Percentiles rank a stretch among this genome's conserved stretches.
Conservation (phyloP, 1,140 invertebrate species). For the Melipona quadrifasciata region DNA sequence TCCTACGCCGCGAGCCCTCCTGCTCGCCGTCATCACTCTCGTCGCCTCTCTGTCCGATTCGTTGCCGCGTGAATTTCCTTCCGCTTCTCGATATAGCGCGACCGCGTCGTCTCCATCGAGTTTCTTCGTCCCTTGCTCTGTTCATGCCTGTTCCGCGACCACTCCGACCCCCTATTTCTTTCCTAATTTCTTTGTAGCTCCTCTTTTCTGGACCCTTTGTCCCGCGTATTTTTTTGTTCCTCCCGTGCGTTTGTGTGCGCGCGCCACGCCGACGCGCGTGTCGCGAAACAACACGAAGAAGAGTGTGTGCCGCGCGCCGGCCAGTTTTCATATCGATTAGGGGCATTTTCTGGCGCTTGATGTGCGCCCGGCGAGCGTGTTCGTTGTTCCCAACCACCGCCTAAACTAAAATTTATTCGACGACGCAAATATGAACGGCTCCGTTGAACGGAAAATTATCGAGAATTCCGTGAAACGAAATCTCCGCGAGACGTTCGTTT, state of each 20-base stretch:
- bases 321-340: slow-evolving; percentile 50
- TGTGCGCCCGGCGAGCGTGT: background rate
- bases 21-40: background rate
- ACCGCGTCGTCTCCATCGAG: slow-evolving; percentile 42
- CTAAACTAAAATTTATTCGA: background rate
- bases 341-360: slow-evolving; percentile 5
- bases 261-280: background rate
- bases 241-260: background rate
- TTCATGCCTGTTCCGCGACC: slow-evolving; percentile 59
- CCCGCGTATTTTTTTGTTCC: background rate
- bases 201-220: slow-evolving; percentile 21
- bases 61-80: slow-evolving; percentile 26
- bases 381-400: background rate
- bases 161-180: slow-evolving; percentile 32
- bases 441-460: background rate
- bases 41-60: background rate
- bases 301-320: slow-evolving; percentile 1
- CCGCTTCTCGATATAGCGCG: slow-evolving; percentile 21
- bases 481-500: background rate
- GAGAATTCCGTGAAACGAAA: background rate
- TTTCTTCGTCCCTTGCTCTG: slow-evolving; percentile 55
- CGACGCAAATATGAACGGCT: background rate
- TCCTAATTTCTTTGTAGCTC: slow-evolving; percentile 46
- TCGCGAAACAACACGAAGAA: background rate
- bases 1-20: background rate